These are phyloP conservation scores for Ennomos quercinarius DNA, from an alignment of 2,888 invertebrate species.

Conservation along the genomic window DNA sequence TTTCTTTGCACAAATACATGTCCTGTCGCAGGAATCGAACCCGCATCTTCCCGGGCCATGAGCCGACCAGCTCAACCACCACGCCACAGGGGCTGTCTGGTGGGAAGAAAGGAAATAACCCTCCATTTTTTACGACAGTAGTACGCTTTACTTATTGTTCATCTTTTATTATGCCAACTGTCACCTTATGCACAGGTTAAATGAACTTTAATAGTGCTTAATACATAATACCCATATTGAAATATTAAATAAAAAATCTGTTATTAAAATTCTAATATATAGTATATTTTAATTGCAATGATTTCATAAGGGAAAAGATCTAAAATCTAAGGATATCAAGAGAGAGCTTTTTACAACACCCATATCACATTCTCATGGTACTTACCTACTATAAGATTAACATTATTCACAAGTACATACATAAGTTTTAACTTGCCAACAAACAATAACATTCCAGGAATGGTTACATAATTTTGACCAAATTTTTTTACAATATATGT, in stretches of 20 bases:
- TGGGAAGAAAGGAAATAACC: too few relatives aligned
- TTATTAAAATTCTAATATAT: conserved; percentile 35
- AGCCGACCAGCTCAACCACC: too few relatives aligned
- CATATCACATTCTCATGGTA: conserved; percentile 82
- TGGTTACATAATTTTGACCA: conserved; percentile 56
- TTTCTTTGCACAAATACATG: too few relatives aligned
- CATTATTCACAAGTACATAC: conserved; percentile 69
- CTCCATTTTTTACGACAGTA: too few relatives aligned
- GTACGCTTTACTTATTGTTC: too few relatives aligned
- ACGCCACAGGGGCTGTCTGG: too few relatives aligned
- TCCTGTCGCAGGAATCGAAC: too few relatives aligned
- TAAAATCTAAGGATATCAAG: conserved; percentile 65
- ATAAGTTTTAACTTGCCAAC: conserved; percentile 49
- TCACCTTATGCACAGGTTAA: too few relatives aligned
- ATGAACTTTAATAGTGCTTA: too few relatives aligned
- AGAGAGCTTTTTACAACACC: conserved; percentile 82
- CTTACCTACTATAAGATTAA: conserved; percentile 68
- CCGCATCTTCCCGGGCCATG: too few relatives aligned
- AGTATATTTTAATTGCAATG: conserved; percentile 44
- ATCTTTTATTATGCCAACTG: too few relatives aligned
- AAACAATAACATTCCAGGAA: conserved; percentile 72
- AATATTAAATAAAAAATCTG: conserved; percentile 28
- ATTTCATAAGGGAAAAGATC: conserved; percentile 42
- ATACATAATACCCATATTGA: too few relatives aligned
- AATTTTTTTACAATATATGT: conserved; percentile 37